A percentile compares a stretch with the other conserved stretches of the same genome.
These are phyloP conservation scores for Drosophila pallidifrons DNA, from an alignment of 1,140 invertebrate genomes.

Conservation along the genomic window DNA sequence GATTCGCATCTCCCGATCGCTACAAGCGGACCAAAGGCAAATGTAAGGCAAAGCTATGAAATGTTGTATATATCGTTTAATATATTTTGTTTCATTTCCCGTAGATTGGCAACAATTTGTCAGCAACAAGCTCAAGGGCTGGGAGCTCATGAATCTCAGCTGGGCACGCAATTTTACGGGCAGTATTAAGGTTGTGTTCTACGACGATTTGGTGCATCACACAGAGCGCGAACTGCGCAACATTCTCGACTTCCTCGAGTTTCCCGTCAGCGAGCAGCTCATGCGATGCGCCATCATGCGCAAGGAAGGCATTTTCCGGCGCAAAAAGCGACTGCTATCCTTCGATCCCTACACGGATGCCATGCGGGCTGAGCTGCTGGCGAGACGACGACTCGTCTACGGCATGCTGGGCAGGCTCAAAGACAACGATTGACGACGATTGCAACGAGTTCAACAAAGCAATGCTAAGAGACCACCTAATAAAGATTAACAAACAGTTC, in stretches of 20 bases:
- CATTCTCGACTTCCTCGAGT: slow-evolving; percentile 88
- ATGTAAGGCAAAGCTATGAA: slow-evolving; percentile 85
- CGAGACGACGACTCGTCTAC: slow-evolving; percentile 85
- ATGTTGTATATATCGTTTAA: too few relatives aligned
- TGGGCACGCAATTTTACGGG: slow-evolving; percentile 90
- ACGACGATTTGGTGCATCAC: slow-evolving; percentile 89
- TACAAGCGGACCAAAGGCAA: slow-evolving; percentile 87
- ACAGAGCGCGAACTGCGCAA: slow-evolving; percentile 87
- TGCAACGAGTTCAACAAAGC: slow-evolving; percentile 46
- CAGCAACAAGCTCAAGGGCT: slow-evolving; percentile 87
- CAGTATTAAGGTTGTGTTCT: slow-evolving; percentile 89
- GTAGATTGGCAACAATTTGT: slow-evolving; percentile 91
- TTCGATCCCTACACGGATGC: slow-evolving; percentile 89
- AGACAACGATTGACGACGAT: slow-evolving; percentile 21
- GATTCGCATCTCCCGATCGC: slow-evolving; percentile 88
- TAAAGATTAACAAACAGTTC: slow-evolving; percentile 7
- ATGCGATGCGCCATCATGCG: slow-evolving; percentile 87
- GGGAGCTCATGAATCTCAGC: slow-evolving; percentile 89
- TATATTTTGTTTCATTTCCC: too few relatives aligned
- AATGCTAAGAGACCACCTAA: slow-evolving; percentile 42
- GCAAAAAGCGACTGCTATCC: slow-evolving; percentile 87
- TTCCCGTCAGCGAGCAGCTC: slow-evolving; percentile 85
- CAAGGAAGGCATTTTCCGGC: slow-evolving; percentile 90
- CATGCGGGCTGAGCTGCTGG: slow-evolving; percentile 87
- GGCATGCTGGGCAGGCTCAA: slow-evolving; percentile 77